Percentiles rank a stretch among this genome's conserved stretches.
phyloP scores from a whole-genome alignment of 2,888 invertebrate species.

The Ctena decussata region DNA sequence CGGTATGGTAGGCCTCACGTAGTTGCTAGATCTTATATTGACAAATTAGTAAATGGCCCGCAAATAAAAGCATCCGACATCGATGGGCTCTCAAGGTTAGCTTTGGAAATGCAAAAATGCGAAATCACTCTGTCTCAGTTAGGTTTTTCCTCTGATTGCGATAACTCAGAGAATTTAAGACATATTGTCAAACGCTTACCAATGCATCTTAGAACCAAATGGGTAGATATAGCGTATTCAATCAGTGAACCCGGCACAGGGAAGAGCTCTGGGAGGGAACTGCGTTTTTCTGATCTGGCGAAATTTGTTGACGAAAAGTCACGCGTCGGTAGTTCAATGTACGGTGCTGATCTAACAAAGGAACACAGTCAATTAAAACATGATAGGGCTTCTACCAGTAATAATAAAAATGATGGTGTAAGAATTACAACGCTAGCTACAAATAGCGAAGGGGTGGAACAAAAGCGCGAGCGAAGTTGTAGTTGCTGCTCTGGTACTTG shows the following conservation, averaged over 20 bases:
- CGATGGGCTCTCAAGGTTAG: conserved; percentile 20
- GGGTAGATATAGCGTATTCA: conserved; percentile 35
- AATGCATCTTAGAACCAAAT: conserved; percentile 34
- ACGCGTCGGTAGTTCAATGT: no score
- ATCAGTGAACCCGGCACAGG: conserved; percentile 14
- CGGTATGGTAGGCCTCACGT: no score
- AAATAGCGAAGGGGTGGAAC: not conserved
- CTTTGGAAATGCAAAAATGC: conserved; percentile 41
- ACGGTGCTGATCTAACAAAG: not conserved
- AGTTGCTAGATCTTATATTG: conserved; percentile 30
- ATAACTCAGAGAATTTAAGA: conserved; percentile 37
- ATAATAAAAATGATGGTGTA: not conserved
- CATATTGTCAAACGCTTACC: conserved; percentile 34
- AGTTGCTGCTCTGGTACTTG: conserved; percentile 39
- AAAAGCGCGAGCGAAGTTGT: conserved; percentile 17
- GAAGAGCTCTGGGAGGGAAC: conserved; percentile 28
- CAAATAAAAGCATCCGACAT: conserved; percentile 5
- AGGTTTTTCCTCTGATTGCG: conserved; percentile 30
- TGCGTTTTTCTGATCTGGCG: conserved; percentile 30
- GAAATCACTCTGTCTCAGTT: conserved; percentile 34
- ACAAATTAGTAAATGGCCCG: conserved; percentile 26
- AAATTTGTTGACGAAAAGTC: conserved; percentile 36
- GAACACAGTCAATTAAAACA: no score
- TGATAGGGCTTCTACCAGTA: not conserved
- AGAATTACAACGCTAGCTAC: not conserved